Conservation (phyloP, 2,888 invertebrate genomes). For the Ormyrus pomaceus region DNA sequence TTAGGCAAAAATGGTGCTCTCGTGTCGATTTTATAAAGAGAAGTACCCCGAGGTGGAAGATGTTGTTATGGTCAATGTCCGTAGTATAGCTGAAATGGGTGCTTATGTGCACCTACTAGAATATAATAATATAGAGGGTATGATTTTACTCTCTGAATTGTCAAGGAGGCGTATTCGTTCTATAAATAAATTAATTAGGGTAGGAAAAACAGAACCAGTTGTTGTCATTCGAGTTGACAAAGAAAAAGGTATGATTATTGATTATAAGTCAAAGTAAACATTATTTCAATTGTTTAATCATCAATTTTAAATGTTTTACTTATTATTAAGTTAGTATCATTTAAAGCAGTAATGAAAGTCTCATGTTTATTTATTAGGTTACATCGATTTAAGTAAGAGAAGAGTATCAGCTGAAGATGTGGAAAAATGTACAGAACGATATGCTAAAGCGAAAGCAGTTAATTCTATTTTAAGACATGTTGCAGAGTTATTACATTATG, state of each 20-base stretch:
- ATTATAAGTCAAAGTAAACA: not conserved
- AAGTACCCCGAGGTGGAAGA: conserved; percentile 99
- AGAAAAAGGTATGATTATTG: conserved; percentile 88
- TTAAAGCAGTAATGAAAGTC: not conserved
- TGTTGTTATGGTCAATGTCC: conserved; percentile 99
- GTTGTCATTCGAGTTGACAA: conserved; percentile 99
- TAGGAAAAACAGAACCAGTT: conserved; percentile 99
- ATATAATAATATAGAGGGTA: conserved; percentile 99
- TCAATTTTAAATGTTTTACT: not conserved
- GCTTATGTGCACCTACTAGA: conserved; percentile 98
- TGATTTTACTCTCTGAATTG: conserved; percentile 98
- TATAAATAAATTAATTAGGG: conserved; percentile 98
- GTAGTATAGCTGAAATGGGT: conserved; percentile 99
- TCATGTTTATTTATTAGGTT: conserved; percentile 79
- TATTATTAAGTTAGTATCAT: conserved; percentile 5
- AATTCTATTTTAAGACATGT: conserved; percentile 98
- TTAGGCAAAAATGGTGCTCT: conserved; percentile 85
- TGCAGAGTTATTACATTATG: conserved; percentile 94
- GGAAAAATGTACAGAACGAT: conserved; percentile 98
- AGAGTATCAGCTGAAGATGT: conserved; percentile 99
- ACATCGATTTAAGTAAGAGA: conserved; percentile 99
- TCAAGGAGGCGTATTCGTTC: conserved; percentile 99
- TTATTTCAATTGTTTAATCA: not conserved
- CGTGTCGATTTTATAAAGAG: conserved; percentile 97
- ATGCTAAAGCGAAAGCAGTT: conserved; percentile 98